A percentile compares a stretch with the other conserved stretches of the same genome.
Evolutionary conservation across 1,140 invertebrate genomes (phyloP).

Genomic region (Idris sp.): DNA sequence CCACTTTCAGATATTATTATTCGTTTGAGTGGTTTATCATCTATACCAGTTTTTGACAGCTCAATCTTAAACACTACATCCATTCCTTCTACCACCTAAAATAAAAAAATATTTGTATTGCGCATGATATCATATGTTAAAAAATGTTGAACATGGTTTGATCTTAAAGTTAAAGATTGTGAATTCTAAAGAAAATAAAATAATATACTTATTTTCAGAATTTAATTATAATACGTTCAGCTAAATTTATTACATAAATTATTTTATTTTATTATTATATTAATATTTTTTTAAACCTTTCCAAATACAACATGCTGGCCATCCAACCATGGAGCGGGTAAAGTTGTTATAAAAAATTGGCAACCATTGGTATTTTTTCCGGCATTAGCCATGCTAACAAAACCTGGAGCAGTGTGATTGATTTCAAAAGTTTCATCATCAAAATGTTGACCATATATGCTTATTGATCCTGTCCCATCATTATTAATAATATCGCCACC

Average conservation of each 20-base stretch:
- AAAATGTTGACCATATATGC: constrained; percentile 95
- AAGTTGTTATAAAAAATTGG: constrained; percentile 97
- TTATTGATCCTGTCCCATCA: constrained; percentile 87
- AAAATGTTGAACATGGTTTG: background rate
- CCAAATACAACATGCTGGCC: constrained; percentile 96
- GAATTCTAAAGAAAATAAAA: no score
- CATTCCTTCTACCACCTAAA: constrained; percentile 87
- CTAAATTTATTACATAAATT: no score
- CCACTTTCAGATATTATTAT: constrained; percentile 85
- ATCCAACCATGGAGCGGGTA: constrained; percentile 94
- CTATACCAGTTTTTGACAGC: constrained; percentile 85
- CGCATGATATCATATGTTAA: no score
- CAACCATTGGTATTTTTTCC: constrained; percentile 92
- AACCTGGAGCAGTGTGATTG: constrained; percentile 91
- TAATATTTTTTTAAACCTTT: no score
- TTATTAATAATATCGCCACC: constrained; percentile 88
- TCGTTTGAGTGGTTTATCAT: constrained; percentile 83
- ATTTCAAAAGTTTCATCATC: constrained; percentile 96
- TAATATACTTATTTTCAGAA: no score
- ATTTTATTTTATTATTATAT: no score
- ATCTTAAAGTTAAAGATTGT: no score
- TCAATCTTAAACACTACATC: constrained; percentile 92
- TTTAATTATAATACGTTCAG: no score
- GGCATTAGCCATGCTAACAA: constrained; percentile 97
- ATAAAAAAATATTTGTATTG: no score